Base-by-base conservation (phyloP, 1,140 invertebrate genomes). In the Drosophila micromelanica region DNA sequence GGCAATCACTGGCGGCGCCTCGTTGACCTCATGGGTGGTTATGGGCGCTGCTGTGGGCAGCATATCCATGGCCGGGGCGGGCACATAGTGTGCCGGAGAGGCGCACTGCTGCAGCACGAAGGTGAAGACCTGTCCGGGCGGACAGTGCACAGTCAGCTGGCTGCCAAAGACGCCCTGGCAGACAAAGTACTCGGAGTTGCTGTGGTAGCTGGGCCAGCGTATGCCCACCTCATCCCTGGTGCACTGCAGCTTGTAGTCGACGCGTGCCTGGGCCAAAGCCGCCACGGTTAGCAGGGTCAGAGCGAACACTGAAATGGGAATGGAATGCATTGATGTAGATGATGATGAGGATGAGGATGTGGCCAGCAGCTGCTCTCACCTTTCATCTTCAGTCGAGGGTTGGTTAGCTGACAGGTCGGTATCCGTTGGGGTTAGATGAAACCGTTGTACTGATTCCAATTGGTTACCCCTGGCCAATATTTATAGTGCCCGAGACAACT, bases 151-250 rank as follows among this genome's bases (percentile, higher is more conserved):
- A 1, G 78, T 90, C 60, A 90, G 11, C 37, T 76, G 78, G 55
- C 42, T 77, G 40, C 84, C 90, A 8, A 48, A 56, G 27, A 90
- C 42, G 5, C 62, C 48, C 37, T 64, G 73, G 67, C 90, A 91
- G 13, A 90, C 73, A 59, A 65, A 91, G 75, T 90, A 91, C 62
- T 91, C 84, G 8, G 86, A 89, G 62, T 86, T 90, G 73, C 84
- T 90, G 65, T 82, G 64, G 42, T 91, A 91, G 63, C 87, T 91
- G 1, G 90, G 90, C 90, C 90, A 91, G 67, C 90, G 90, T 54
- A 91, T 91, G 56, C 87, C 78, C 5, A 90, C 54, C 77, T 91
- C 90, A 0, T 76, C 57, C 9, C 73, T 51, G 45, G 63, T 61
- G 71, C 90, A 91, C 84, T 76, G 77, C 67, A 91, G 56, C 40